Base-by-base conservation (phyloP, 1,140 invertebrate species). In the Plectrocnemia conspersa region DNA sequence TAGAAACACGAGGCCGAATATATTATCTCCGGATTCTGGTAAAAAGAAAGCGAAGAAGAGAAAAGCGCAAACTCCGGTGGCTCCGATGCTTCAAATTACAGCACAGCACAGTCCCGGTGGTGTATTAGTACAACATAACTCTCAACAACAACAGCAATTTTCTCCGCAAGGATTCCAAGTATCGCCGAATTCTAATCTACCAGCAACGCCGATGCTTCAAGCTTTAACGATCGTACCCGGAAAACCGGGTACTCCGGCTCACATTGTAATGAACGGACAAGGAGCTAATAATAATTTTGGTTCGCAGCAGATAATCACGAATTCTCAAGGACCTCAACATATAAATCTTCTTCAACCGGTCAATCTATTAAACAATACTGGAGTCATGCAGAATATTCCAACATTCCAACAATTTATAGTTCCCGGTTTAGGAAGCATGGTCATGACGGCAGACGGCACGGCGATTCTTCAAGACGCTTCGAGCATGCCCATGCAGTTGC, bases 371-470 rank as follows among this genome's bases (percentile, higher is more conserved):
- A 86, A 88, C 63, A 74, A 82, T 0, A 79, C 80, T 10, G 80
- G 82, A 6, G 81, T 88, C 52, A 82, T 88, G 36, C 83, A 85
- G 56, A 88, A 88, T 66, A 84, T 88, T 64, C 84, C 84, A 0
- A 81, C 84, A 0, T 86, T 88, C 47, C 88, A 90, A 63, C 88
- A 91, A 64, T 85, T 90, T 62, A 83, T 90, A 40, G 82, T 91
- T 38, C 88, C 88, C 2, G 86, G 88, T 61, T 68, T 88, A 1
- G 85, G 86, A 1, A 78, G 88, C 56, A 80, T 91, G 79, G 79
- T 88, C 38, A 82, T 83, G 85, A 79, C 86, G 18, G 79, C 85
- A 21, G 81, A 86, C 62, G 81, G 81, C 1, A 83, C 84, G 1
- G 79, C 83, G 0, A 71, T 87, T 15, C 68, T 87, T 2, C 81